Percentiles rank a stretch among this genome's conserved stretches.
Evolutionary conservation across 2,888 invertebrate species (phyloP).

Genomic region (Sinotaia quadrata): DNA sequence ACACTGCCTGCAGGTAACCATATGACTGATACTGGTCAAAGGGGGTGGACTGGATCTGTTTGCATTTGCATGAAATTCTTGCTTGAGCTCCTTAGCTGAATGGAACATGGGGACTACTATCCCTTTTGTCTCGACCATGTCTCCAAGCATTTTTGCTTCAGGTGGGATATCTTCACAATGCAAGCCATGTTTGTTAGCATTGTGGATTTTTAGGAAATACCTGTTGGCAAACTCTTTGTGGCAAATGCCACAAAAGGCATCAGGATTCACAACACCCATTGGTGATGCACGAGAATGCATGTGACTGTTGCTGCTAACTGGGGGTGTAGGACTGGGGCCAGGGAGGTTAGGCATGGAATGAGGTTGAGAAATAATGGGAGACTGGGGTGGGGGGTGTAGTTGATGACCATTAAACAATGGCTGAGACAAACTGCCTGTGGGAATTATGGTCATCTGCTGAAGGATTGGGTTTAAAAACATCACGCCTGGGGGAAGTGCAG

Average conservation of each 20-base stretch:
- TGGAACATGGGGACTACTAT: slow-evolving; percentile 5
- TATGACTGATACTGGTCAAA: slow-evolving; percentile 37
- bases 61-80: slow-evolving; percentile 43
- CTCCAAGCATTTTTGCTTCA: slow-evolving; percentile 26
- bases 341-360: slow-evolving; percentile 44
- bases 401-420: slow-evolving; percentile 45
- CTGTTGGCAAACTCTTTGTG: slow-evolving; percentile 75
- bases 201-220: slow-evolving; percentile 70
- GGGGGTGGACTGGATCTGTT: slow-evolving; percentile 42
- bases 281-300: slow-evolving; percentile 24
- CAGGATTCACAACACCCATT: slow-evolving; percentile 74
- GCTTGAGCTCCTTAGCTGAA: slow-evolving; percentile 42
- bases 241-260: slow-evolving; percentile 94
- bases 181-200: slow-evolving; percentile 70
- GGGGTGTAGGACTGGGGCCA: slow-evolving; percentile 40
- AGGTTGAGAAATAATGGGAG: slow-evolving; percentile 53
- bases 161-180: slow-evolving; percentile 47
- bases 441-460: slow-evolving; percentile 67
- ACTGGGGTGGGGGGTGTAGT: slow-evolving; percentile 47
- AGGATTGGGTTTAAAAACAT: slow-evolving; percentile 70
- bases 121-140: slow-evolving; percentile 26
- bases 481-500: slow-evolving; percentile 56
- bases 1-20: slow-evolving; percentile 63
- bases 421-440: slow-evolving; percentile 56
- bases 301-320: slow-evolving; percentile 32